Evolutionary conservation across 2,888 invertebrate species (phyloP), one percentile per base, ranked within the genome.

Genomic region (Anaspis maculata): DNA sequence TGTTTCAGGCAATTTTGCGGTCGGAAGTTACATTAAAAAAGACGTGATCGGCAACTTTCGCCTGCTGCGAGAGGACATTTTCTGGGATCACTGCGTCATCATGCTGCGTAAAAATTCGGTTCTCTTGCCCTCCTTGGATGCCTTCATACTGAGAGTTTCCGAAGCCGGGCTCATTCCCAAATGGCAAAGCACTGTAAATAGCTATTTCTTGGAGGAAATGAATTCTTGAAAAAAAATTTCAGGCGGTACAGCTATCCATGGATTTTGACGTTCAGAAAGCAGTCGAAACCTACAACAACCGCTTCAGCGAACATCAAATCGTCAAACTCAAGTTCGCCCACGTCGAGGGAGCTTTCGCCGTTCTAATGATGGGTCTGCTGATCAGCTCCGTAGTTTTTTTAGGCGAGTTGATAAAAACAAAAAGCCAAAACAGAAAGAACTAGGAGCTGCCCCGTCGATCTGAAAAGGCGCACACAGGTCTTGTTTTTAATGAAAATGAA

Each of bases 41-140:
- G 69, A 74, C 37, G 69, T 73, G 1, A 67, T 77, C 6, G 51
- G 68, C 12, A 65, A 72, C 37, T 65, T 76, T 45, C 74, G 73
- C 40, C 57, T 79, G 11, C 79, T 83, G 79, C 49, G 68, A 28
- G 75, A 80, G 47, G 76, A 82, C 52, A 71, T 82, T 34, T 82
- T 81, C 48, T 80, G 71, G 58, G 77, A 79, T 48, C 72, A 76
- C 35, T 75, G 77, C 42, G 74, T 79, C 3, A 64, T 73, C 1
- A 77, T 77, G 71, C 57, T 73, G 37, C 67, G 76, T 3, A 79
- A 79, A 47, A 74, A 72, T 45, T 80, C 80, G 27, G 70, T 77
- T 0, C 68, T 75, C 26, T 67, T 77, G 4, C 66, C 67, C 9
- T 65, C 68, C 38, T 60, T 79, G 5, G 76, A 73, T 50, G 56